Conservation (phyloP, 1,140 invertebrate genomes). For the Camponotus floridanus region DNA sequence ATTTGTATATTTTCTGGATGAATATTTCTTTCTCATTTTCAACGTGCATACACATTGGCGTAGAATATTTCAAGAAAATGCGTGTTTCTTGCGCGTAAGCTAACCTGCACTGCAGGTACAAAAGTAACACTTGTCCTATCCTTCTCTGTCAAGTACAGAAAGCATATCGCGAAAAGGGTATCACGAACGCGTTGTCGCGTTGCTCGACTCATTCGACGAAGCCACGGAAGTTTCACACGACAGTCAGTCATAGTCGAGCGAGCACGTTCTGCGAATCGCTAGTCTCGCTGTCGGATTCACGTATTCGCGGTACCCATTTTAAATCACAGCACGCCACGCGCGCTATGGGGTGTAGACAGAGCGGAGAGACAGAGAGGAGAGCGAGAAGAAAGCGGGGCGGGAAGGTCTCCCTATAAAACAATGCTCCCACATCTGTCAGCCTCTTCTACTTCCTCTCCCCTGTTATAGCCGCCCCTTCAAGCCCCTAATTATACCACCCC, state of each 20-base stretch:
- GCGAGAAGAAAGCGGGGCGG: slow-evolving; percentile 64
- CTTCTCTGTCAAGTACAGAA: slow-evolving; percentile 34
- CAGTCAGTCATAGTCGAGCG: slow-evolving; percentile 50
- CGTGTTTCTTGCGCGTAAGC: neutral
- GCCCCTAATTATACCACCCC: slow-evolving; percentile 86
- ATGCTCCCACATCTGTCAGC: slow-evolving; percentile 87
- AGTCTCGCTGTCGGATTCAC: slow-evolving; percentile 76
- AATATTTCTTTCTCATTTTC: neutral
- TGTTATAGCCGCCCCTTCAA: slow-evolving; percentile 81
- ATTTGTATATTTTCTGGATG: neutral
- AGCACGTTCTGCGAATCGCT: slow-evolving; percentile 52
- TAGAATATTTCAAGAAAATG: neutral
- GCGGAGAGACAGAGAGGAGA: slow-evolving; percentile 66
- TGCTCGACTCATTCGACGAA: slow-evolving; percentile 30
- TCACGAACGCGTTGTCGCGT: slow-evolving; percentile 44
- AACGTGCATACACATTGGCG: neutral
- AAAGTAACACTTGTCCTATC: slow-evolving; percentile 36
- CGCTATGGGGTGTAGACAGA: slow-evolving; percentile 73
- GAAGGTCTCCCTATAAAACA: slow-evolving; percentile 85
- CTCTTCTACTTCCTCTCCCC: slow-evolving; percentile 84
- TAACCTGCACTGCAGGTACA: neutral
- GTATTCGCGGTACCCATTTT: slow-evolving; percentile 83
- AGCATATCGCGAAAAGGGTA: slow-evolving; percentile 24
- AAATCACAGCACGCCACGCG: slow-evolving; percentile 84
- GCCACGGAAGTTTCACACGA: slow-evolving; percentile 66